Evolutionary conservation across 2,888 invertebrate genomes (phyloP).

Genomic region (Pilophorus perplexus): DNA sequence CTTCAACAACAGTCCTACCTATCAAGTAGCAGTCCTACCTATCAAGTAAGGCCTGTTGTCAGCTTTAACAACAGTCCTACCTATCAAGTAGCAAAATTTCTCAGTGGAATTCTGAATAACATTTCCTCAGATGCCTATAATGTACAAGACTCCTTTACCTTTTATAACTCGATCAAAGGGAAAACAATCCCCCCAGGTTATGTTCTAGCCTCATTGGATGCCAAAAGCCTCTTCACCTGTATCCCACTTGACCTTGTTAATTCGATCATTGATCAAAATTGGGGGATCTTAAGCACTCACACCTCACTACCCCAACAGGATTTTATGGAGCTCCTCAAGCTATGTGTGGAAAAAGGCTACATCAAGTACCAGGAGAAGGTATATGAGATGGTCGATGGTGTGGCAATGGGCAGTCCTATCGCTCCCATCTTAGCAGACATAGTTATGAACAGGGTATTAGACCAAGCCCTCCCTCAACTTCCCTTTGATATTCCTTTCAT

Average conservation of each 20-base stretch:
- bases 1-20: no score
- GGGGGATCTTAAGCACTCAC: not conserved
- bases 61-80: no score
- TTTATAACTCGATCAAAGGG: no score
- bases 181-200: no score
- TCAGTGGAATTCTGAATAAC: not conserved
- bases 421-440: constrained; percentile 1
- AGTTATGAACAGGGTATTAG: not conserved
- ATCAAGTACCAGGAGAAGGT: no score
- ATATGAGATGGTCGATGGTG: not conserved
- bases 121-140: not conserved
- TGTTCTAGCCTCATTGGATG: no score
- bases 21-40: no score
- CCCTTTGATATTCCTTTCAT: constrained; percentile 2
- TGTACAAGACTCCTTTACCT: not conserved
- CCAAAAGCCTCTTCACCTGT: constrained; percentile 3
- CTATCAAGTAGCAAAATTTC: not conserved
- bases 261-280: not conserved
- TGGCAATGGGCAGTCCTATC: no score
- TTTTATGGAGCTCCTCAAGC: not conserved
- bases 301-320: not conserved
- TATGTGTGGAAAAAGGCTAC: not conserved
- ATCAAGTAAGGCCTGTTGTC: no score
- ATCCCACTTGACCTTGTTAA: not conserved
- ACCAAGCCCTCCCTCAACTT: constrained; percentile 2